Percentiles rank a stretch among this genome's conserved stretches.
Conservation (phyloP, 1,140 invertebrate species). For the Olivierus martensii region DNA sequence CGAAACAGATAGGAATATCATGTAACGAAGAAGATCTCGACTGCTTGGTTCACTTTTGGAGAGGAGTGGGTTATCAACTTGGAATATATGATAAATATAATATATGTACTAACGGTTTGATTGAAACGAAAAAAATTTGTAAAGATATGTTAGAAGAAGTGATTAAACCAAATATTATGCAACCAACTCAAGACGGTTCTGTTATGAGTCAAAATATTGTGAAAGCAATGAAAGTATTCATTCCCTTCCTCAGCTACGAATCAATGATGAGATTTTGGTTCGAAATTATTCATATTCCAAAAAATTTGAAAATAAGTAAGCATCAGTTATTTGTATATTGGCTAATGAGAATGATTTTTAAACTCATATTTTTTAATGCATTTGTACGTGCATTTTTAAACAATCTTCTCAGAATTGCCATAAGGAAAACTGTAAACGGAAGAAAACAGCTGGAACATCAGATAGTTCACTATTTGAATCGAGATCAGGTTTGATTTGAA, state of each 20-base stretch:
- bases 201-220: constrained; percentile 8
- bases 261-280: constrained; percentile 17
- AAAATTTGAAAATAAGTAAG: constrained; percentile 1
- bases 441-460: constrained; percentile 2
- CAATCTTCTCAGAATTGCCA: constrained; percentile 12
- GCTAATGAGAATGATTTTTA: constrained; percentile 13
- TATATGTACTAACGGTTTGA: constrained; percentile 34
- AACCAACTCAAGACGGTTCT: not conserved
- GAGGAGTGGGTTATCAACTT: constrained; percentile 56
- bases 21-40: constrained; percentile 41
- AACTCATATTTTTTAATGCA: not conserved
- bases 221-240: not conserved
- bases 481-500: too few species aligned
- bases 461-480: too few species aligned
- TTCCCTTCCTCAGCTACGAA: constrained; percentile 22
- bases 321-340: constrained; percentile 11
- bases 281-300: constrained; percentile 8
- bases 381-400: constrained; percentile 14
- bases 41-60: constrained; percentile 64
- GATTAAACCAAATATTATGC: not conserved
- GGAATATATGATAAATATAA: constrained; percentile 62
- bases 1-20: constrained; percentile 21
- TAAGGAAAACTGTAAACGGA: constrained; percentile 9
- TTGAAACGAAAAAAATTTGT: constrained; percentile 29
- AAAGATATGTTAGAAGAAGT: constrained; percentile 25